phyloP scores from a whole-genome alignment of 2,797 vertebrate genomes.

The Muscicapa striata region DNA sequence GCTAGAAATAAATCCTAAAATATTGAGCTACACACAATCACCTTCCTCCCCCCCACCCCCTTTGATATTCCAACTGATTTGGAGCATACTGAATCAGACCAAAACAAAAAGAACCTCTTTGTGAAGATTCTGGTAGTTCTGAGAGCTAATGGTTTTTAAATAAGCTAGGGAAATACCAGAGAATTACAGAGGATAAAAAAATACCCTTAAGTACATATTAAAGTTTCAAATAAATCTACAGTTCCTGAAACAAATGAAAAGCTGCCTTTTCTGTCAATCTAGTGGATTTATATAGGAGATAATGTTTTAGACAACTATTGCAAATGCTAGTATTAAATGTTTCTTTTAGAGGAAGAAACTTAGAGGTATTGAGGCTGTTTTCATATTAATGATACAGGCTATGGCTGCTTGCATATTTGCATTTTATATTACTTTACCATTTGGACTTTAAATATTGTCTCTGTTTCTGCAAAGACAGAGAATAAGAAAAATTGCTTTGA shows the following conservation, averaged over 20 bases:
- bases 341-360: not conserved
- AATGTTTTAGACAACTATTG: not conserved
- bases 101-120: not conserved
- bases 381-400: not conserved
- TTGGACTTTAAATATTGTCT: not conserved
- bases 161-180: not conserved
- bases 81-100: not conserved
- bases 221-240: not conserved
- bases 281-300: not conserved
- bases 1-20: not conserved
- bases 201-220: not conserved
- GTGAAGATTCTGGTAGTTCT: not conserved
- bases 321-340: not conserved
- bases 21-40: not conserved
- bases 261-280: not conserved
- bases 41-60: not conserved
- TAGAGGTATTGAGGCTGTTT: not conserved
- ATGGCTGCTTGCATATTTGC: not conserved
- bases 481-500: not conserved
- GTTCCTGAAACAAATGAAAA: not conserved
- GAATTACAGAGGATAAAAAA: not conserved
- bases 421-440: not conserved
- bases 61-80: not conserved
- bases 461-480: not conserved
- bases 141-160: rapidly evolving